Conservation (phyloP, 2,797 vertebrate genomes). For the Crax fasciolata region DNA sequence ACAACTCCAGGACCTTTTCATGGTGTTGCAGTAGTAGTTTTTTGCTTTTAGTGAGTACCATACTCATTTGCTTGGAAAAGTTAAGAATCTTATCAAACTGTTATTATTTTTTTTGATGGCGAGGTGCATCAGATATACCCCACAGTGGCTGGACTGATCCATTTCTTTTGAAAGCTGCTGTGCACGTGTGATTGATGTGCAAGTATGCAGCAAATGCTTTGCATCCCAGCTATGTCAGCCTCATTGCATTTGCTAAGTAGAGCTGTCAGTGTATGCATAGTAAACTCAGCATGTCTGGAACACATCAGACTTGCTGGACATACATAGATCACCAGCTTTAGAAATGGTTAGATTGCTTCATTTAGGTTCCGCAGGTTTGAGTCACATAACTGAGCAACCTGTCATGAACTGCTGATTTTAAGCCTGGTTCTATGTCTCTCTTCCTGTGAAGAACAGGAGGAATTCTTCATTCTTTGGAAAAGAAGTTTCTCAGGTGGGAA, state of each 20-base stretch:
- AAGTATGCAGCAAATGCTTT: conserved; percentile 2
- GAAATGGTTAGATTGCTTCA: background rate
- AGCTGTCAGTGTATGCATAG: background rate
- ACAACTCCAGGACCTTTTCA: background rate
- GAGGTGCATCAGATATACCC: background rate
- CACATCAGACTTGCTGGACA: background rate
- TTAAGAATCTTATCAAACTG: background rate
- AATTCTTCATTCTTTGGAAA: background rate
- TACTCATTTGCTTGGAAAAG: background rate
- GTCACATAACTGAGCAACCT: background rate
- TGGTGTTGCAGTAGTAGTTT: background rate
- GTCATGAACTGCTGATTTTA: background rate
- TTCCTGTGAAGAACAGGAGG: background rate
- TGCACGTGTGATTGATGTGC: background rate
- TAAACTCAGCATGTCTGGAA: conserved; percentile 2
- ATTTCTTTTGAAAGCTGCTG: background rate
- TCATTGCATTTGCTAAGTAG: background rate
- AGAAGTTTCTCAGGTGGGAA: background rate
- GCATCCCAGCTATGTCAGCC: background rate
- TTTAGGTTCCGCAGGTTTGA: conserved; percentile 22
- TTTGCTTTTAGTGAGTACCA: background rate
- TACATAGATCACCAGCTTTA: conserved; percentile 13
- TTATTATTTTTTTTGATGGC: background rate
- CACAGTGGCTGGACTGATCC: background rate
- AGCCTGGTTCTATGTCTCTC: background rate